These are phyloP conservation scores for Mechanitis messenoides DNA, from an alignment of 2,888 invertebrate genomes.

Conservation along the genomic window DNA sequence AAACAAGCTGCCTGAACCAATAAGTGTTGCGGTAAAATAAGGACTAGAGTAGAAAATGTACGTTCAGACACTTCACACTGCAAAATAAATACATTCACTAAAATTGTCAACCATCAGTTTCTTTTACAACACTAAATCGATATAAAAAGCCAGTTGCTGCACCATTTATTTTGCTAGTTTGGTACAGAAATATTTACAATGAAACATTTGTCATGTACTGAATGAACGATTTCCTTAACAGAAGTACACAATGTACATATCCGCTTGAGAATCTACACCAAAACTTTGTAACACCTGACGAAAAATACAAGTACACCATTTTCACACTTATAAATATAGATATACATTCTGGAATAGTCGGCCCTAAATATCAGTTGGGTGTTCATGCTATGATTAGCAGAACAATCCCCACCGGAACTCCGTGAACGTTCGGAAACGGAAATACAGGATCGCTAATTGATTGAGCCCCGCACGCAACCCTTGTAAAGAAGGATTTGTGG, in stretches of 20 bases:
- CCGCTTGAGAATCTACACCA: slow-evolving; percentile 6
- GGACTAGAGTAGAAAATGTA: too few relatives aligned
- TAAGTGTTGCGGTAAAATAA: too few relatives aligned
- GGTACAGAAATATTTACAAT: too few relatives aligned
- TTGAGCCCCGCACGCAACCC: slow-evolving; percentile 59
- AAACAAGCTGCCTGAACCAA: too few relatives aligned
- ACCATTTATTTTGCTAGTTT: too few relatives aligned
- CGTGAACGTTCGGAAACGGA: slow-evolving; percentile 72
- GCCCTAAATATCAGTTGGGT: slow-evolving; percentile 28
- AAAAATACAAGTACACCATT: slow-evolving; percentile 1
- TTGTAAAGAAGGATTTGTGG: slow-evolving; percentile 37
- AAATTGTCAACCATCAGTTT: too few relatives aligned
- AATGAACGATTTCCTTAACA: slow-evolving; percentile 11
- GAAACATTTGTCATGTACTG: neutral
- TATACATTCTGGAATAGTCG: slow-evolving; percentile 3
- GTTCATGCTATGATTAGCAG: slow-evolving; percentile 41
- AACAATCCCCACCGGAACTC: slow-evolving; percentile 58
- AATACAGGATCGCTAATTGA: slow-evolving; percentile 71
- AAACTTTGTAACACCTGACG: slow-evolving; percentile 9
- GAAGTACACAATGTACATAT: slow-evolving; percentile 7
- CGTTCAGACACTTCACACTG: too few relatives aligned
- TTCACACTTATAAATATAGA: slow-evolving; percentile 6
- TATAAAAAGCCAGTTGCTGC: too few relatives aligned
- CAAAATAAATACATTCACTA: too few relatives aligned
- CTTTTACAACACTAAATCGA: too few relatives aligned